These are phyloP conservation scores for Tolypeutes matacus DNA, from an alignment of 2,797 vertebrate species.

Conservation along the genomic window DNA sequence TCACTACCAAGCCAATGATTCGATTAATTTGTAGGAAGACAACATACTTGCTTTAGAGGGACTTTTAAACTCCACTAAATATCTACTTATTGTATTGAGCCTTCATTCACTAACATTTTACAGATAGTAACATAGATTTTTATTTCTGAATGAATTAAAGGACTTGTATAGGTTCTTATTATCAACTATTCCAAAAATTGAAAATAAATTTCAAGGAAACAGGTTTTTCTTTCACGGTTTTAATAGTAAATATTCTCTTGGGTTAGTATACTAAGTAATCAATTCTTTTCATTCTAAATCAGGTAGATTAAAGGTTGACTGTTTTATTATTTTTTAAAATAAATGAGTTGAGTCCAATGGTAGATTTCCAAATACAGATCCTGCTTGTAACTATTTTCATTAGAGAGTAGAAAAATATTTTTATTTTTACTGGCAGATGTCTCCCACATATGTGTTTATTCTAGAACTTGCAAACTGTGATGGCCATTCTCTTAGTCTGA, in stretches of 20 bases:
- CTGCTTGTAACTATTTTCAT: not conserved
- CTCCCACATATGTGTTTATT: slow-evolving; percentile 2
- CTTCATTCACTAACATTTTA: not conserved
- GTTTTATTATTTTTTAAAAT: not conserved
- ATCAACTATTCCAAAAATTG: slow-evolving; percentile 70
- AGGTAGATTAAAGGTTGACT: slow-evolving; percentile 59
- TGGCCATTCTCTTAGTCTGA: not conserved
- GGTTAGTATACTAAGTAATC: slow-evolving; percentile 67
- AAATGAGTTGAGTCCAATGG: not conserved
- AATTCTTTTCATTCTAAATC: slow-evolving; percentile 59
- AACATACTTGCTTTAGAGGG: not conserved
- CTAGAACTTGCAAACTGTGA: not conserved
- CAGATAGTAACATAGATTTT: too few relatives aligned
- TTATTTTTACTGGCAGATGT: not conserved
- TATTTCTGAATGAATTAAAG: too few relatives aligned
- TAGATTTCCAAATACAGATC: not conserved
- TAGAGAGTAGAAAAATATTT: slow-evolving; percentile 6
- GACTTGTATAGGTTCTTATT: not conserved
- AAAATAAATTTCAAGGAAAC: slow-evolving; percentile 55
- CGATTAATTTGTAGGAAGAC: not conserved
- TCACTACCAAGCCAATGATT: not conserved
- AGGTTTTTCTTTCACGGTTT: slow-evolving; percentile 67
- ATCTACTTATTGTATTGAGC: not conserved
- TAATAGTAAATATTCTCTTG: slow-evolving; percentile 66
- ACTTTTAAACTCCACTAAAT: slow-evolving; percentile 38